phyloP scores from a whole-genome alignment of 1,140 invertebrate genomes.

The Bombus sylvicola region DNA sequence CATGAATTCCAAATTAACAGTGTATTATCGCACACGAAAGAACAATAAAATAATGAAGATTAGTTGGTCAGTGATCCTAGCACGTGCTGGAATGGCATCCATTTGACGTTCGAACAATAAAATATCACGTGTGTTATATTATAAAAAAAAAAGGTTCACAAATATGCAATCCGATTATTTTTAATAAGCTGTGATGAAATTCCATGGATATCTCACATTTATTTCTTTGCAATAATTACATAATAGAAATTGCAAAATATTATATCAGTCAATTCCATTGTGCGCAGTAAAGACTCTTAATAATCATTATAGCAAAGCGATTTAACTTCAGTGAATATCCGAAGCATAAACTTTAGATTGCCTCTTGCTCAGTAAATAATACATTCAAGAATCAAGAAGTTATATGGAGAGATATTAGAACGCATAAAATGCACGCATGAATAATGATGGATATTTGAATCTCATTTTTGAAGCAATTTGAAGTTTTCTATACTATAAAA shows the following conservation, averaged over 20 bases:
- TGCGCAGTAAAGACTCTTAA: not conserved
- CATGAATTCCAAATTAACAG: not conserved
- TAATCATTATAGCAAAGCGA: not conserved
- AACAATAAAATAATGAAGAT: slow-evolving; percentile 1
- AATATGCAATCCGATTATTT: not conserved
- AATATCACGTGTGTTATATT: not conserved
- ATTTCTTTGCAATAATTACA: not conserved
- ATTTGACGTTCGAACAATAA: not conserved
- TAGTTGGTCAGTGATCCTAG: slow-evolving; percentile 30
- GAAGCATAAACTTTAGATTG: not conserved
- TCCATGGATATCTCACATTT: not conserved
- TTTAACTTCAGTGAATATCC: not conserved
- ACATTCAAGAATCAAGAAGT: not conserved
- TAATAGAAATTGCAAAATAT: not conserved
- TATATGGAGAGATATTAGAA: not conserved
- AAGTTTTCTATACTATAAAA: not conserved
- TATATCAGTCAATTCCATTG: not conserved
- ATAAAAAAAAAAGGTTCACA: not conserved
- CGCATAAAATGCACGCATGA: not conserved
- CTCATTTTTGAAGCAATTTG: not conserved
- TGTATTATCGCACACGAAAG: not conserved
- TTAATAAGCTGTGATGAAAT: not conserved
- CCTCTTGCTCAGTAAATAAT: not conserved
- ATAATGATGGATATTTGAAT: not conserved
- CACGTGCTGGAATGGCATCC: slow-evolving; percentile 6